These are phyloP conservation scores for Rousettus leschenaultii DNA, from an alignment of 2,113 vertebrate species.

Conservation along the genomic window DNA sequence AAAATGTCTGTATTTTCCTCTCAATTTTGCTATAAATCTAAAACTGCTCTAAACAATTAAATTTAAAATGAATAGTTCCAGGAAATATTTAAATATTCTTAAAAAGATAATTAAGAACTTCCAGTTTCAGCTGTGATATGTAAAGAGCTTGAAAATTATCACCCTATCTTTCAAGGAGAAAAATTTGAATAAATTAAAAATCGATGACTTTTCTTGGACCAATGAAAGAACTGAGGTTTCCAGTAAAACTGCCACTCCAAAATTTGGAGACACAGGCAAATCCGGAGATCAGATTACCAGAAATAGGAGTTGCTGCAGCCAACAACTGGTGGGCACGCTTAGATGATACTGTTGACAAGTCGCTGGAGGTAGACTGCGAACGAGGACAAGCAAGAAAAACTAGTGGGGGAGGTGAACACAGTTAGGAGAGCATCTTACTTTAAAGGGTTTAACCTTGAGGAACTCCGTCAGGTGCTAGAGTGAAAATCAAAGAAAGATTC, in stretches of 20 bases:
- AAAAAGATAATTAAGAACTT: neutral
- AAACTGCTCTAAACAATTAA: neutral
- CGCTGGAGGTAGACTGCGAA: too few relatives aligned
- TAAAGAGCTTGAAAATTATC: neutral
- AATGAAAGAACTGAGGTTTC: neutral
- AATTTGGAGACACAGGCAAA: neutral
- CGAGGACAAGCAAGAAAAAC: neutral
- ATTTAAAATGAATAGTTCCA: neutral
- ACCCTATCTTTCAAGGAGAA: neutral
- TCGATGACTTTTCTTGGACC: neutral
- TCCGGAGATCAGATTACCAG: neutral
- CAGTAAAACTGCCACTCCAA: neutral
- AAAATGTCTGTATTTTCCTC: neutral
- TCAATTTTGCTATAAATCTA: neutral
- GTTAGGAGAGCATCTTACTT: neutral
- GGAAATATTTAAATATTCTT: neutral
- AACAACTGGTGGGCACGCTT: neutral
- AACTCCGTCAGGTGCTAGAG: neutral
- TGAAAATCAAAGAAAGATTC: neutral
- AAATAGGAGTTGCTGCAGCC: neutral
- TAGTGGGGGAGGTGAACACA: neutral
- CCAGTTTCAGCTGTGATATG: neutral
- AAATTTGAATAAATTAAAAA: neutral
- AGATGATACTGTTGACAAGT: neutral
- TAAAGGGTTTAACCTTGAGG: neutral